A percentile compares a stretch with the other conserved stretches of the same genome.
Conservation (phyloP, 2,888 invertebrate genomes). For the Ditylenchus weischeri region DNA sequence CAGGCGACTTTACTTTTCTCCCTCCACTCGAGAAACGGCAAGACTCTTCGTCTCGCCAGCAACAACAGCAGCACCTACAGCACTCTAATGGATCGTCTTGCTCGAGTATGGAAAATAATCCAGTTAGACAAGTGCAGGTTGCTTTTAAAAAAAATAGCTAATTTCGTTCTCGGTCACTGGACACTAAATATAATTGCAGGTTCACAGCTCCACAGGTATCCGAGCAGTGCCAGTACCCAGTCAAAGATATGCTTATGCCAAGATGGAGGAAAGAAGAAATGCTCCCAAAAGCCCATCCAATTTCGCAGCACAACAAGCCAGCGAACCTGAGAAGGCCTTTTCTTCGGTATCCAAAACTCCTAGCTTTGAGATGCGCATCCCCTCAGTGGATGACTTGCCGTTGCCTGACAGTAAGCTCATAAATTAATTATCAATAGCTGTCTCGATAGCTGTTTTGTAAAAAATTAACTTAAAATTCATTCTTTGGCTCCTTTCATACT, state of each 20-base stretch:
- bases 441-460: background rate
- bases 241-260: constrained; percentile 50
- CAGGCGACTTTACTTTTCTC: constrained; percentile 56
- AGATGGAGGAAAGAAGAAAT: constrained; percentile 50
- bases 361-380: constrained; percentile 24
- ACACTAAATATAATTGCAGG: constrained; percentile 38
- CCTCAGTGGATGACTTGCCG: constrained; percentile 47
- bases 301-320: constrained; percentile 13
- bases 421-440: constrained; percentile 10
- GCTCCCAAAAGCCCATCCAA: constrained; percentile 14
- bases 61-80: constrained; percentile 27
- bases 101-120: constrained; percentile 28
- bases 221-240: constrained; percentile 57
- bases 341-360: background rate
- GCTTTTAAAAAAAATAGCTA: constrained; percentile 4
- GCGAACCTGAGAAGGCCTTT: constrained; percentile 7
- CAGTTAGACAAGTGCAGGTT: constrained; percentile 54
- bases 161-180: background rate
- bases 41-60: constrained; percentile 15
- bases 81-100: constrained; percentile 25
- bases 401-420: constrained; percentile 48
- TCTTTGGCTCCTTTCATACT: background rate
- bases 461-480: background rate
- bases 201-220: constrained; percentile 38
- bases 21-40: constrained; percentile 43